These are phyloP conservation scores for Lepus oiostolus DNA, from an alignment of 2,797 vertebrate genomes.

Conservation along the genomic window DNA sequence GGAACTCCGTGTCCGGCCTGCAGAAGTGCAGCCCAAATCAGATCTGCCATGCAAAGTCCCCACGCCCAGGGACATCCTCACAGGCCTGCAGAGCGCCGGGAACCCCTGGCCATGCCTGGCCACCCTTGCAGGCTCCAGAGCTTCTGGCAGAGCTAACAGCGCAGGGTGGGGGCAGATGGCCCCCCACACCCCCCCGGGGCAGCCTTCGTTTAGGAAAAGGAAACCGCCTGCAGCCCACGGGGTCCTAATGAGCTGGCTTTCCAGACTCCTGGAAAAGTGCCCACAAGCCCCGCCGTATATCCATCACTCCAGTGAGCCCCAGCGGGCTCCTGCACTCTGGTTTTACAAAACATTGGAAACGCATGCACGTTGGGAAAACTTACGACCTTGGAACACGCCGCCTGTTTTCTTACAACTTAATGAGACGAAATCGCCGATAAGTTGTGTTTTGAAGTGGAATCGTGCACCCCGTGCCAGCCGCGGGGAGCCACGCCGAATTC, in stretches of 20 bases:
- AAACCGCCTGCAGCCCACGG: neutral
- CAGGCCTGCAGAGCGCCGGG: neutral
- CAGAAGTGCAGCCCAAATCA: neutral
- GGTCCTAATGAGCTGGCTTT: constrained; percentile 13
- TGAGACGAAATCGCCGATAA: constrained; percentile 69
- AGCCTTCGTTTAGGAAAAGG: neutral
- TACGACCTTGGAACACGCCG: constrained; percentile 47
- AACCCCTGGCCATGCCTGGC: neutral
- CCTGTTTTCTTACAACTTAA: constrained; percentile 76
- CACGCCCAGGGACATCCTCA: fast-evolving
- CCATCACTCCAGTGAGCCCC: constrained; percentile 32
- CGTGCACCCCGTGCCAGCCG: fast-evolving
- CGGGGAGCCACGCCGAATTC: neutral
- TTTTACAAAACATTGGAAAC: constrained; percentile 67
- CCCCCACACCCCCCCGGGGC: neutral
- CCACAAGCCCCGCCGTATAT: neutral
- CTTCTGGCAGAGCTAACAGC: neutral
- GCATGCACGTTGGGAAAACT: constrained; percentile 12
- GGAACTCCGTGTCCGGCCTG: neutral
- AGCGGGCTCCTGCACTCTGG: neutral
- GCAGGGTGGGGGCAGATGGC: neutral
- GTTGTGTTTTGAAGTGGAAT: constrained; percentile 32
- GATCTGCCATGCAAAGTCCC: neutral
- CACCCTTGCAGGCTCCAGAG: neutral
- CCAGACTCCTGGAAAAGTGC: neutral